Base-by-base conservation (phyloP, 2,888 invertebrate genomes). In the Dynastes maya region DNA sequence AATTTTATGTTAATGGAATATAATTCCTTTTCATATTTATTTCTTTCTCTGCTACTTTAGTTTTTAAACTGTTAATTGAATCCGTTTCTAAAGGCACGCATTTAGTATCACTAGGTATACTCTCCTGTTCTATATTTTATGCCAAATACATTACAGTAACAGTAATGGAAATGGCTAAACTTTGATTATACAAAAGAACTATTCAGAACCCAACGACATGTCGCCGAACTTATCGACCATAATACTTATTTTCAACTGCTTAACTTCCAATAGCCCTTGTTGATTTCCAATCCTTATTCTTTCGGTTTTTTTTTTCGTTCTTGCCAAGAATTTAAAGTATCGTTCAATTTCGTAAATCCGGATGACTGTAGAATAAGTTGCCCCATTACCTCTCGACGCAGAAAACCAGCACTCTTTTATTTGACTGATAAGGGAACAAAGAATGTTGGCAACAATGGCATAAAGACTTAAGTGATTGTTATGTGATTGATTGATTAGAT, bases 351-450 rank as follows among this genome's bases (percentile, higher is more conserved):
- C 63, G 71, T 61, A 68, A 77, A 77, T 70, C 70, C 70, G 68
- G 68, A 55, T 70, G 77, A 70, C 71, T 68, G 68, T 70, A 70
- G 63, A 77, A 58, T 67, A 58, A 77, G 68, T 77, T 70, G 77
- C 40, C 71, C 77, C 68, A 77, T 77, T 71, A 55, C 71, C 71
- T 55, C 40, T 27, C 75, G 29, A 53, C 29, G 64, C 51, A 61
- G 49, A 70, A 70, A 77, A 71, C 58, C 77, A 32, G 58, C 53
- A 70, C 71, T 77, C 77, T 67, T 77, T 77, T 77, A 77, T 77
- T 77, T 77, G 77, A 58, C 70, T 77, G 77, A 77, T 77, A 77
- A 77, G 77, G 77, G 77, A 77, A 77, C 77, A 77, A 77, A 68
- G 77, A 70, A 68, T 22, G 70, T 49, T 71, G 77, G 61, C 71